Base-by-base conservation (phyloP, 2,113 vertebrate species). In the Trogon melanurus region DNA sequence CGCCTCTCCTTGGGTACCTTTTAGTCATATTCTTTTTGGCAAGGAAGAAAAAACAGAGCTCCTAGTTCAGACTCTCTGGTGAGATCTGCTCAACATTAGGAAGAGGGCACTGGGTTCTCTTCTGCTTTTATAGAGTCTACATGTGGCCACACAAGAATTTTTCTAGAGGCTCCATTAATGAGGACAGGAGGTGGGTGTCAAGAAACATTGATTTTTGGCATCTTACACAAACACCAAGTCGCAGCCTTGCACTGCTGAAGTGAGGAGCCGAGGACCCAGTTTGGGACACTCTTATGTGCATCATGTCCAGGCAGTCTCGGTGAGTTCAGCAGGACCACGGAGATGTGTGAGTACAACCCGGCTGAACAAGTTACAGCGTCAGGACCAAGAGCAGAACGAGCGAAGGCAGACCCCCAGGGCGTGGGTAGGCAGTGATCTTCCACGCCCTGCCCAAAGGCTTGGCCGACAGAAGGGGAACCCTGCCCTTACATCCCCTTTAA, bases 261-360 rank as follows among this genome's bases (percentile, higher is more conserved):
- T 7, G 38, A 8, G 13, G 30, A 48, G 21, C 8, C 0, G 1
- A 54, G 74, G 45, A n/a, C 10, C 3, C 29, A 13, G 0, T 4
- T 3, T 0, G 1, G 32, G 36, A 48, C 26, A 30, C 5, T 4
- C 23, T 14, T 8, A 9, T 0, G 9, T 27, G 25, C 29, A 5
- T 57, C 1, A 1, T n/a, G 47, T 26, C n/a, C n/a, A 4, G 9
- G 32, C 16, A 16, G 16, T 13, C 9, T 6, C 47, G 17, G 56
- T 7, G 30, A 15, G 38, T 5, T 44, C 64, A 26, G 26, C 67
- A 60, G 69, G 51, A 60, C 16, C 47, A 21, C 1, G 2, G 2
- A 5, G 50, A 11, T 11, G 8, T 21, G 51, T 7, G 17, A 15
- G 44, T 14, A 30, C 44, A 27, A 10, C 60, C 60, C 4, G 29